phyloP scores from a whole-genome alignment of 2,888 invertebrate genomes.

The Drosophila basisetae region DNA sequence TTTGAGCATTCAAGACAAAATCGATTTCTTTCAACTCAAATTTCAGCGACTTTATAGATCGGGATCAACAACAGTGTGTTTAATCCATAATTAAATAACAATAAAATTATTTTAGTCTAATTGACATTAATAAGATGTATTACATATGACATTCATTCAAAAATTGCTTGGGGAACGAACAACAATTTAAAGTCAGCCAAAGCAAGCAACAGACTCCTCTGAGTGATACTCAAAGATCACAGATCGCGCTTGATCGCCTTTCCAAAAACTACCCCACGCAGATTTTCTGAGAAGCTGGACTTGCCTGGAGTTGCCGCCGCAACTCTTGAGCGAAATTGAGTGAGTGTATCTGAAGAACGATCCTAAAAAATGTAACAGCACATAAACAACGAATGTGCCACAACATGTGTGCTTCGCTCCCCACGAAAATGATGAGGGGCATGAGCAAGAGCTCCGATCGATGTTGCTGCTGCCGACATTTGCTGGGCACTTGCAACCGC shows the following conservation, averaged over 20 bases:
- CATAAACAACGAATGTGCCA: conserved; percentile 48
- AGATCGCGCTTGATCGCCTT: conserved; percentile 31
- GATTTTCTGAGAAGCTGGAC: conserved; percentile 56
- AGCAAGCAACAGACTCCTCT: conserved; percentile 2
- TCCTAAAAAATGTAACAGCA: conserved; percentile 57
- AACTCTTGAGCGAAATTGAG: conserved; percentile 50
- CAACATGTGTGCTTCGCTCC: conserved; percentile 48
- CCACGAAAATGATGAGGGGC: conserved; percentile 21
- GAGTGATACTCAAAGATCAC: conserved; percentile 29
- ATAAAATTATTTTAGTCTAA: not conserved
- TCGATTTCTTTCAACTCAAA: not conserved
- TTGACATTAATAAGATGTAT: not conserved
- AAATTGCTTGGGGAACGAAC: conserved; percentile 15
- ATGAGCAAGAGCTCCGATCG: conserved; percentile 22
- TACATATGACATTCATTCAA: conserved; percentile 1
- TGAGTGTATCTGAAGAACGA: conserved; percentile 38
- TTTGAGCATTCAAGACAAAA: not conserved
- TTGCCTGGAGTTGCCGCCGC: not conserved
- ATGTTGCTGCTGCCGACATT: conserved; percentile 3
- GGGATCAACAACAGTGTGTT: not conserved
- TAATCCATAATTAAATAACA: not conserved
- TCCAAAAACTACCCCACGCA: conserved; percentile 54
- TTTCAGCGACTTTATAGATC: not conserved
- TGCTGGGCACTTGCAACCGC: conserved; percentile 51
- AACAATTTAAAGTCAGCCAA: conserved; percentile 5